A percentile compares a stretch with the other conserved stretches of the same genome.
Conservation (phyloP, 1,140 invertebrate genomes). For the Mesaphorura yosii region DNA sequence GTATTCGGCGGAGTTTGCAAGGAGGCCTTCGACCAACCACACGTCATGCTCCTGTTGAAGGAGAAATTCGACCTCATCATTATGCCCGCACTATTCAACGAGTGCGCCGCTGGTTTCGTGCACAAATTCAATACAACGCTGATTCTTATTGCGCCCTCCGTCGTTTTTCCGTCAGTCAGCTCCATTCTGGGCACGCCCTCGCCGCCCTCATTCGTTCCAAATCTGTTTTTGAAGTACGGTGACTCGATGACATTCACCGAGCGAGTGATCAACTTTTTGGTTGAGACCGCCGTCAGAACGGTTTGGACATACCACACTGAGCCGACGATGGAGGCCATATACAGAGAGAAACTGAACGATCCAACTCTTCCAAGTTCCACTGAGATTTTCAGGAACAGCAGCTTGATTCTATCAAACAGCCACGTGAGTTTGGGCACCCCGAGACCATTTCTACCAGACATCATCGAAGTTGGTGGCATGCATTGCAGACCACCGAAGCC, state of each 20-base stretch:
- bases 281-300: not conserved
- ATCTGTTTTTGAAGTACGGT: not conserved
- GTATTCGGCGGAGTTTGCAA: constrained; percentile 2
- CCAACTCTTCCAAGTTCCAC: constrained; percentile 2
- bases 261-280: constrained; percentile 13
- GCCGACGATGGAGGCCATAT: constrained; percentile 19
- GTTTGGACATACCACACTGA: not conserved
- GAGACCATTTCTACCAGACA: constrained; percentile 8
- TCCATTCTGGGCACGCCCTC: constrained; percentile 4
- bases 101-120: constrained; percentile 39
- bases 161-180: not conserved
- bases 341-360: constrained; percentile 19
- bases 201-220: constrained; percentile 9
- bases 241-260: constrained; percentile 16
- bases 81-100: constrained; percentile 38
- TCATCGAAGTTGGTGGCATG: constrained; percentile 27
- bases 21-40: constrained; percentile 1
- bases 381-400: constrained; percentile 12
- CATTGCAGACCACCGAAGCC: constrained; percentile 27
- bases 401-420: constrained; percentile 23
- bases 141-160: not conserved
- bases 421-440: constrained; percentile 11
- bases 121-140: constrained; percentile 33
- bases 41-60: constrained; percentile 1
- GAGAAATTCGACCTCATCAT: constrained; percentile 41